These are phyloP conservation scores for Lathamus discolor DNA, from an alignment of 2,113 vertebrate genomes.

Conservation along the genomic window DNA sequence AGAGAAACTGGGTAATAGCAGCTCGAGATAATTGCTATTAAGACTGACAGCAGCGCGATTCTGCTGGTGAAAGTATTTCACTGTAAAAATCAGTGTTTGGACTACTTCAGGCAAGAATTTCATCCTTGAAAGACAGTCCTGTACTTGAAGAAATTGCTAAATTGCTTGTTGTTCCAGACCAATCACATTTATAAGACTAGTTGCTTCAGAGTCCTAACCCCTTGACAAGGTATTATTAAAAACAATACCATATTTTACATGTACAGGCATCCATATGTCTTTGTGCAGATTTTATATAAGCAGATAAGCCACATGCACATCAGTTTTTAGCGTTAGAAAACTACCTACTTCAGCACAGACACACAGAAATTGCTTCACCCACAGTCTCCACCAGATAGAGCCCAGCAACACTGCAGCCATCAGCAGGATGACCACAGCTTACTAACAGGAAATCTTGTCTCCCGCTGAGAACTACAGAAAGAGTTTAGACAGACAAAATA, in stretches of 20 bases:
- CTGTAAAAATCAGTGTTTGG: not conserved
- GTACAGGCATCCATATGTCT: not conserved
- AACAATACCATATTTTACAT: not conserved
- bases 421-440: not conserved
- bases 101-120: slow-evolving; percentile 23
- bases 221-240: not conserved
- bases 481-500: not conserved
- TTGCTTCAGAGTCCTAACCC: not conserved
- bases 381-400: not conserved
- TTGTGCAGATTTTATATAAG: not conserved
- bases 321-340: not conserved
- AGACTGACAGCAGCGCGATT: not conserved
- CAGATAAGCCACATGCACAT: not conserved
- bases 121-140: slow-evolving; percentile 8
- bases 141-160: slow-evolving; percentile 5
- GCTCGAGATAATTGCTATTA: not conserved
- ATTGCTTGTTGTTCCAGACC: slow-evolving; percentile 45
- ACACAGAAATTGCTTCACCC: not conserved
- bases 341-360: not conserved
- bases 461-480: not conserved
- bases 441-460: not conserved
- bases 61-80: not conserved
- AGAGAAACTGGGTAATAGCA: not conserved
- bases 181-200: not conserved
- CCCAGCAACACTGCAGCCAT: not conserved